Percentiles rank a stretch among this genome's conserved stretches.
Conservation (phyloP, 2,797 vertebrate genomes). For the Salarias fasciatus region DNA sequence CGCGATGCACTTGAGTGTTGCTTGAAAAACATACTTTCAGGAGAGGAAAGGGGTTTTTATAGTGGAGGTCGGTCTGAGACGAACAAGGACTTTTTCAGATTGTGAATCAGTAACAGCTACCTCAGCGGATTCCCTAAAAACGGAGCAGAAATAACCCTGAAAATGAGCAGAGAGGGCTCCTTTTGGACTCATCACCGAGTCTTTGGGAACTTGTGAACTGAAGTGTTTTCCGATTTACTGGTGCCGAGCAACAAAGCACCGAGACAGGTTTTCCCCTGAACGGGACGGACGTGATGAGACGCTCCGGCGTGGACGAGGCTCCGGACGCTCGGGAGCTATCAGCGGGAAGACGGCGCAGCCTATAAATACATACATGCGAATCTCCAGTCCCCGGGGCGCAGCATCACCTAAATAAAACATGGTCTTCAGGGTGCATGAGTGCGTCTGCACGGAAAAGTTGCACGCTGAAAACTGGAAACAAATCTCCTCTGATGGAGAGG, state of each 20-base stretch:
- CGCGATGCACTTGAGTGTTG: too few relatives aligned
- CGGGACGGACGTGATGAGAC: slow-evolving; percentile 54
- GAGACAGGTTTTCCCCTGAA: slow-evolving; percentile 56
- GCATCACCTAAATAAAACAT: slow-evolving; percentile 30
- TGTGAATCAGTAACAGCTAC: too few relatives aligned
- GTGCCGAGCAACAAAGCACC: slow-evolving; percentile 9
- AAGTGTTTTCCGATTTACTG: too few relatives aligned
- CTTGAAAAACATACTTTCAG: too few relatives aligned
- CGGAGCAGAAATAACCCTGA: too few relatives aligned
- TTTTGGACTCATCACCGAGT: too few relatives aligned
- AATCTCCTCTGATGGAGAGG: slow-evolving; percentile 47
- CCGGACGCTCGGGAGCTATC: slow-evolving; percentile 20
- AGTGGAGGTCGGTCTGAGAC: too few relatives aligned
- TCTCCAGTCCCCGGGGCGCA: slow-evolving; percentile 3
- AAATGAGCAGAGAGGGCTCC: too few relatives aligned
- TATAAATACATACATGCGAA: slow-evolving; percentile 30
- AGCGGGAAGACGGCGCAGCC: background rate
- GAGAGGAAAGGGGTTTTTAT: too few relatives aligned
- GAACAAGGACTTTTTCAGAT: too few relatives aligned
- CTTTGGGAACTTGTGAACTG: too few relatives aligned
- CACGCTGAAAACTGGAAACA: slow-evolving; percentile 25
- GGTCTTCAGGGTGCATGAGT: background rate
- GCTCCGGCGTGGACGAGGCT: slow-evolving; percentile 14
- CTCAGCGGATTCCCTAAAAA: too few relatives aligned
- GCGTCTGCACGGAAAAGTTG: background rate